Evolutionary conservation across 2,797 vertebrate species (phyloP).

Genomic region (Lemur catta): DNA sequence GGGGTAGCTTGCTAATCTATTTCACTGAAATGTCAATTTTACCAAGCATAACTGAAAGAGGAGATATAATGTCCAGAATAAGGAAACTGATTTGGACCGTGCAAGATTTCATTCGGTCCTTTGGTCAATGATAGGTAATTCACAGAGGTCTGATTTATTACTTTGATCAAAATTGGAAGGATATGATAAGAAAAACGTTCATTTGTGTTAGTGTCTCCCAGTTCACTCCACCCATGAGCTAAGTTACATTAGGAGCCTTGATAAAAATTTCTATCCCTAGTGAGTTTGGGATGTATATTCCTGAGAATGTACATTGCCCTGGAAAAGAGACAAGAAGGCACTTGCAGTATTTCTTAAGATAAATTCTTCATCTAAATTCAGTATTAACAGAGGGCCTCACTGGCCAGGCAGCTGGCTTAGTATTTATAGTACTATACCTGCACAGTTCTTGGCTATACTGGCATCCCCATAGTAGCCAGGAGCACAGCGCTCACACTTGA

Average conservation of each 20-base stretch:
- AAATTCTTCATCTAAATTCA: not conserved
- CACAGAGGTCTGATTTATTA: not conserved
- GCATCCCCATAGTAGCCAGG: slow-evolving; percentile 94
- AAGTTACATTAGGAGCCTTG: not conserved
- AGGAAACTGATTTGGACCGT: slow-evolving; percentile 4
- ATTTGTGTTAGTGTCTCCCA: not conserved
- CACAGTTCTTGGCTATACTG: slow-evolving; percentile 91
- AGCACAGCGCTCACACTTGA: slow-evolving; percentile 93
- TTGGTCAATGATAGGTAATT: not conserved
- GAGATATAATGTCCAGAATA: not conserved
- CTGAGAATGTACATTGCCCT: not conserved
- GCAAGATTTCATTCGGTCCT: not conserved
- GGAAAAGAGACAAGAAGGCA: not conserved
- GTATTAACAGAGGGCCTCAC: not conserved
- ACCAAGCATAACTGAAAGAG: not conserved
- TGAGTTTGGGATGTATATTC: not conserved
- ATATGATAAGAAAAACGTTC: not conserved
- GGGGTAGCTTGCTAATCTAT: not conserved
- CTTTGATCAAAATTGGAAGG: slow-evolving; percentile 3
- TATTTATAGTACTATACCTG: slow-evolving; percentile 83
- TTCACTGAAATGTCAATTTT: slow-evolving; percentile 44
- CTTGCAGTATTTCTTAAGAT: not conserved
- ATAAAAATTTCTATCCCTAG: not conserved
- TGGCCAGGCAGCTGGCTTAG: not conserved
- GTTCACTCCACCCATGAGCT: not conserved